Evolutionary conservation across 2,888 invertebrate species (phyloP).

Genomic region (Drosophila lutescens): DNA sequence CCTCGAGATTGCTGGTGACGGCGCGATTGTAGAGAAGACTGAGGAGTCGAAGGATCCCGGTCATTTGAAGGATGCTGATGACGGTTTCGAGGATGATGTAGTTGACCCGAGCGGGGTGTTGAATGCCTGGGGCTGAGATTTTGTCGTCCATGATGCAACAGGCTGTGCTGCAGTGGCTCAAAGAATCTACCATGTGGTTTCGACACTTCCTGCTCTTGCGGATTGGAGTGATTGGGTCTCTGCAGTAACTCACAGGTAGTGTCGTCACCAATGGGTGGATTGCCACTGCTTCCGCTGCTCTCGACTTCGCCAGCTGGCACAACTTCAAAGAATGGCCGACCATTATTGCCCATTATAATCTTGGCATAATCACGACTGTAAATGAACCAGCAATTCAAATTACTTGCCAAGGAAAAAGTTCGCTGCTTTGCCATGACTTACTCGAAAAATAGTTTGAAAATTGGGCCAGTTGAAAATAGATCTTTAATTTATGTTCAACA

Average conservation of each 20-base stretch:
- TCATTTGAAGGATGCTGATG: not conserved
- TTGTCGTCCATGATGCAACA: not conserved
- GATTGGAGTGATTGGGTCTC: not conserved
- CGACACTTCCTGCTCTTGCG: not conserved
- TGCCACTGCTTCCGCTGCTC: not conserved
- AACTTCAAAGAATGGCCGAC: conserved; percentile 49
- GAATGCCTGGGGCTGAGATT: not conserved
- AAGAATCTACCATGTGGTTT: not conserved
- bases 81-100: not conserved
- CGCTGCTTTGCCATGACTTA: conserved; percentile 53
- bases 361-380: conserved; percentile 41
- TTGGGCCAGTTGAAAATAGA: conserved; percentile 2
- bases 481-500: not conserved
- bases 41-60: not conserved
- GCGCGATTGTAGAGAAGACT: not conserved
- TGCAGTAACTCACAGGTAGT: not conserved
- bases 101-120: not conserved
- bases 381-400: not conserved
- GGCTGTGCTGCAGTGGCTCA: conserved; percentile 6
- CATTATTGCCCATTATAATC: conserved; percentile 49
- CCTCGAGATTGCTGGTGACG: not conserved
- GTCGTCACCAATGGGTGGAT: not conserved
- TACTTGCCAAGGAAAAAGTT: conserved; percentile 15
- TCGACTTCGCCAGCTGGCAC: conserved; percentile 43
- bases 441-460: conserved; percentile 32